Base-by-base conservation (phyloP, 2,113 vertebrate genomes). In the Ifrita kowaldi region DNA sequence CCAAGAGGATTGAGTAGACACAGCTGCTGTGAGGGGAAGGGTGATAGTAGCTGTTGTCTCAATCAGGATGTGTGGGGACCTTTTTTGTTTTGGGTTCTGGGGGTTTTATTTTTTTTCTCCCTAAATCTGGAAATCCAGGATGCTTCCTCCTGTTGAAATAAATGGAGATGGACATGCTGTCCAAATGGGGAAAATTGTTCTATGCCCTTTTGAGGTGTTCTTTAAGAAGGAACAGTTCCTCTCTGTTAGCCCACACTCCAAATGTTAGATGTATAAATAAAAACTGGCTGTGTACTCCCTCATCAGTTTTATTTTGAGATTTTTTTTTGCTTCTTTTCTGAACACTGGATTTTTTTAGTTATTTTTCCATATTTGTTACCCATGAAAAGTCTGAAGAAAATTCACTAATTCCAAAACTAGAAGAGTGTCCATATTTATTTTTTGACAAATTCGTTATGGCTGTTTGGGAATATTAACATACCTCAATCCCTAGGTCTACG, bases 191-290 rank as follows among this genome's bases (percentile, higher is more conserved):
- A 39, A 42, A 46, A 24, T 6, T 57, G 57, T 73, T 63, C 50
- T 55, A 1, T 84, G 74, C 53, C 65, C 93, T 91, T 95, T 87
- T 75, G 69, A 68, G 87, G 57, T 87, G 35, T 86, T 95, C 33
- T 53, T 87, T 81, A 33, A 81, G 91, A 78, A 88, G 67, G 68
- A 93, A 84, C 91, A 89, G 89, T 92, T 89, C 56, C 85, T 89
- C 73, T 71, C 52, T 71, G 35, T 90, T 93, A 93, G 95, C 85
- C 90, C 88, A 93, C 85, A 53, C 79, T 89, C 84, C 81, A 89
- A 75, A 88, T 88, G 92, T 93, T 97, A 81, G 27, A 77, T 90
- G 20, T 86, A 85, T 92, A 84, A 95, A 92, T 95, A 89, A 94
- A 93, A 94, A 35, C 71, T 87, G 74, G 13, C 81, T 79, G 59